Evolutionary conservation across 1,140 invertebrate genomes (phyloP).

Genomic region (Heliconius congener): DNA sequence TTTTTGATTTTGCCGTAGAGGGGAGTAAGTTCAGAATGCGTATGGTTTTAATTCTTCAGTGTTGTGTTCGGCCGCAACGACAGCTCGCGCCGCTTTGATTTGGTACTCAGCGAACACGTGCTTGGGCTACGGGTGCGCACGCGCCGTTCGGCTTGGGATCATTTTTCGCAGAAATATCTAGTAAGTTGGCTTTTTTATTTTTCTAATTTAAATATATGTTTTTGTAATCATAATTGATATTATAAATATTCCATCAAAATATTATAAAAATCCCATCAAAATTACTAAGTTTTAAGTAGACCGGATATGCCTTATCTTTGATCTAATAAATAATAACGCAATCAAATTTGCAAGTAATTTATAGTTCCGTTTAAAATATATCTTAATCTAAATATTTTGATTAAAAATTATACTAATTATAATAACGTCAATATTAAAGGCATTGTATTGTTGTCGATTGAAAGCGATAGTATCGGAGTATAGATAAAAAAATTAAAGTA

Average conservation of each 20-base stretch:
- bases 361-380: not conserved
- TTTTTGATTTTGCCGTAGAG: constrained; percentile 63
- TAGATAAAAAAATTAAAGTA: too few relatives aligned
- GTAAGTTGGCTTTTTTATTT: not conserved
- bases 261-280: too few relatives aligned
- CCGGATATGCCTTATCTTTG: not conserved
- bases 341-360: not conserved
- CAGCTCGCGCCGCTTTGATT: constrained; percentile 49
- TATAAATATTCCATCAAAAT: too few relatives aligned
- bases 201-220: too few relatives aligned
- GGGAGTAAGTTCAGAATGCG: constrained; percentile 57
- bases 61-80: constrained; percentile 50
- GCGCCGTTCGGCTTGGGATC: constrained; percentile 5
- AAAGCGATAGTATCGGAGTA: too few relatives aligned
- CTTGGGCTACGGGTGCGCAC: constrained; percentile 23
- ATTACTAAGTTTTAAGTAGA: not conserved
- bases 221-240: too few relatives aligned
- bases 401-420: not conserved
- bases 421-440: too few relatives aligned
- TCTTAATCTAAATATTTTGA: not conserved
- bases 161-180: not conserved
- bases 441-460: too few relatives aligned
- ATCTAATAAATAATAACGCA: not conserved
- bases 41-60: constrained; percentile 52
- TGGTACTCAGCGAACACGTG: constrained; percentile 48